Evolutionary conservation across 2,113 vertebrate genomes (phyloP), one percentile per base, ranked within the genome.

Genomic region (Rhea americana): DNA sequence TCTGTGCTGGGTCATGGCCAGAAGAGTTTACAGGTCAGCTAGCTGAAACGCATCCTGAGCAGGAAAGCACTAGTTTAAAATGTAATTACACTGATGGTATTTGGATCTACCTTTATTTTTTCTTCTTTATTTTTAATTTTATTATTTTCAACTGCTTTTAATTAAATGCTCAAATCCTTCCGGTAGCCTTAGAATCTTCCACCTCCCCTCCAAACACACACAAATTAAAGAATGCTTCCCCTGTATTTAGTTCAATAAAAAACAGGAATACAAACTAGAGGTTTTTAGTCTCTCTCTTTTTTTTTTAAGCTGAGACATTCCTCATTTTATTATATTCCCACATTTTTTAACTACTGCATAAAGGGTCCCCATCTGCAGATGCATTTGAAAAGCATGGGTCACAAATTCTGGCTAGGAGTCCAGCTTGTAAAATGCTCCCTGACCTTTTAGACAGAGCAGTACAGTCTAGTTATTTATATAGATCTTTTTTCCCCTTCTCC

Each of bases 271-370:
- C 26, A 78, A 61, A 77, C 91, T 53, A 11, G 45, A 91, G 39
- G 65, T 13, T 72, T 94, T 61, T 58, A 72, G 59, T 88, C 79
- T 37, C 4, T 15, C 25, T 47, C 32, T 21, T 50, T 71, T 43
- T 93, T 18, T 73, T 85, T 86, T 58, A 83, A 97, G 93, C 85
- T 92, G 95, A 97, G 93, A 97, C 97, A 97, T 97, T 97, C 97
- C 96, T 96, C 2, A 4, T 92, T 96, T 97, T 97, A 97, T 97
- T 96, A 97, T 97, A 93, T 97, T 96, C 95, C 95, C 94, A 87
- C 94, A 91, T 96, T 96, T 97, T 92, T 92, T 86, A 97, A 96
- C 96, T 95, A 45, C 92, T 73, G 58, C 91, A 56, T 59, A 73
- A 89, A 91, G 7, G 1, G 43, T 74, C 93, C n/a, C 93, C 95